phyloP scores from a whole-genome alignment of 2,888 invertebrate species.

The Euzetes globulus region DNA sequence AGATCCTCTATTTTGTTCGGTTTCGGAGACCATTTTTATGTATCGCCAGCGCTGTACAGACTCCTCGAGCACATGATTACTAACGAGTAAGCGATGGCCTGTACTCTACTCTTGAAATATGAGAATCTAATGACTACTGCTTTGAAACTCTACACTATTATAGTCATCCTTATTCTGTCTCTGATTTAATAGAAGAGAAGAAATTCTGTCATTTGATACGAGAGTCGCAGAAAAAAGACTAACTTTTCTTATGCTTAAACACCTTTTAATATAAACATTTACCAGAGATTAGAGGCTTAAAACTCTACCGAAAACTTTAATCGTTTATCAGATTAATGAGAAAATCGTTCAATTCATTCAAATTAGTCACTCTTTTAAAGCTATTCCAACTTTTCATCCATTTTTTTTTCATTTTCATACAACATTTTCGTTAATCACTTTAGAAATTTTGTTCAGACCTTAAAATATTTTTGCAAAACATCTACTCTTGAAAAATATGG shows the following conservation, averaged over 20 bases:
- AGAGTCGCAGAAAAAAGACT: slow-evolving; percentile 10
- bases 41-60: background rate
- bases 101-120: slow-evolving; percentile 6
- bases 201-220: slow-evolving; percentile 15
- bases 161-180: slow-evolving; percentile 10
- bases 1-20: background rate
- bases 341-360: no score
- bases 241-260: slow-evolving; percentile 30
- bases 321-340: background rate
- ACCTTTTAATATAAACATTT: slow-evolving; percentile 28
- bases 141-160: slow-evolving; percentile 25
- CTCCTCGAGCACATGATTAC: slow-evolving; percentile 1
- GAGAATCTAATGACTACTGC: slow-evolving; percentile 27
- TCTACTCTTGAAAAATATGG: no score
- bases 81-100: slow-evolving; percentile 3
- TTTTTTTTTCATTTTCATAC: no score
- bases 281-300: background rate
- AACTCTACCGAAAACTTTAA: background rate
- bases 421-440: no score
- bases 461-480: no score
- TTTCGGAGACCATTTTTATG: background rate
- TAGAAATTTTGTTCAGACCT: no score
- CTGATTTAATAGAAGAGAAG: slow-evolving; percentile 25
- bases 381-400: no score
- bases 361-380: no score